Base-by-base conservation (phyloP, 2,113 vertebrate genomes). In the Tachuris rubrigastra region DNA sequence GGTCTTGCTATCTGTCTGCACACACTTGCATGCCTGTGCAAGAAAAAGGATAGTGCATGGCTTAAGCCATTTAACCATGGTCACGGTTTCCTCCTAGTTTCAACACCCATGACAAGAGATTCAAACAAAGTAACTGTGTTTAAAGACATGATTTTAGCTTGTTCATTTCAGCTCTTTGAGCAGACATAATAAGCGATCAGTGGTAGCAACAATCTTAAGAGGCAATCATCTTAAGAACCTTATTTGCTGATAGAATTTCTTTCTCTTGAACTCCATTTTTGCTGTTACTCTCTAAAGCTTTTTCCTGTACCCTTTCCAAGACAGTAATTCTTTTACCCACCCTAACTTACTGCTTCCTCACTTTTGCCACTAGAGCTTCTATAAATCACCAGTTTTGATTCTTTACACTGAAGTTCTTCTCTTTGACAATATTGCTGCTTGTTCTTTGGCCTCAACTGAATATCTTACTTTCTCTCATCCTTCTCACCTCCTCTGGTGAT, bases 1-100 rank as follows among this genome's bases (percentile, higher is more conserved):
- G 47, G 5, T 35, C 27, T 14, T 44, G 12, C 1, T 47, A 22
- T 23, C 30, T 4, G 3, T 27, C 28, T 68, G 47, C 47, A 50
- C 12, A 35, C 2, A 6, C 2, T 10, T 6, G 19, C 12, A 16
- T 11, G 41, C 21, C 25, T 44, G 12, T 37, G 31, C 37, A 44
- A 65, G 50, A 16, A 8, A 16, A 15, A 4, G 7, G 3, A 42
- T 1, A 56, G 7, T 2, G 14, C 21, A 44, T 0, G 2, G 11
- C 16, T 41, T 9, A 69, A 60, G 30, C 17, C 11, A 50, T 23
- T 87, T 84, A 9, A 65, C 10, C 23, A 3, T 0, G 8, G 27
- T 78, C 18, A 24, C 24, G 33, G 14, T 14, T 42, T 76, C 21
- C 46, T 47, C 9, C 22, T 24, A 33, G 16, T 47, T 90, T 52